phyloP scores from a whole-genome alignment of 1,140 invertebrate genomes.

The Hypothenemus hampei region DNA sequence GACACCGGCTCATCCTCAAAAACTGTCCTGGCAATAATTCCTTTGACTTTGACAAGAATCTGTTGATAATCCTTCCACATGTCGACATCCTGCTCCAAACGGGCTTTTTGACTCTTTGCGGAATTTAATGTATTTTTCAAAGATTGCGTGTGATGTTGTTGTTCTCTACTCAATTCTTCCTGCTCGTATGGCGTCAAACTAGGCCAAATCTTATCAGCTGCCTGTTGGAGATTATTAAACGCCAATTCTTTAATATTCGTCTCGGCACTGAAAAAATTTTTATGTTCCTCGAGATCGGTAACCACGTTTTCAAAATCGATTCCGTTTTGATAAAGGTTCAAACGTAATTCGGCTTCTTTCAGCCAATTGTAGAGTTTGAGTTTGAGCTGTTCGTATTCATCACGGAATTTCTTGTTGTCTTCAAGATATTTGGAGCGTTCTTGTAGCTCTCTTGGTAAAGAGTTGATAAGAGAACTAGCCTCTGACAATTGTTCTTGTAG shows the following conservation, averaged over 20 bases:
- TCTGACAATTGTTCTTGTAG: slow-evolving; percentile 79
- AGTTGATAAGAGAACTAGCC: slow-evolving; percentile 68
- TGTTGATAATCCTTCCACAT: slow-evolving; percentile 76
- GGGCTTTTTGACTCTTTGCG: slow-evolving; percentile 68
- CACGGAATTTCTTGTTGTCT: slow-evolving; percentile 70
- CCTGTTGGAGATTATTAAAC: slow-evolving; percentile 73
- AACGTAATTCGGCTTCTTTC: slow-evolving; percentile 70
- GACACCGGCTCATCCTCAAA: slow-evolving; percentile 71
- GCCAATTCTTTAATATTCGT: slow-evolving; percentile 71
- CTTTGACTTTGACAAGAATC: slow-evolving; percentile 67
- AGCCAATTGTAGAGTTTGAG: slow-evolving; percentile 83
- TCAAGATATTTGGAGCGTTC: slow-evolving; percentile 75
- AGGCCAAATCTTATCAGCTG: slow-evolving; percentile 81
- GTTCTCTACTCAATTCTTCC: slow-evolving; percentile 72
- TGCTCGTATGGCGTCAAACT: slow-evolving; percentile 73
- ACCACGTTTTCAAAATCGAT: slow-evolving; percentile 83
- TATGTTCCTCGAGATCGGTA: slow-evolving; percentile 78
- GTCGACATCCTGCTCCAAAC: slow-evolving; percentile 70
- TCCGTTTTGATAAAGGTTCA: slow-evolving; percentile 74
- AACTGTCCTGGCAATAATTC: slow-evolving; percentile 64
- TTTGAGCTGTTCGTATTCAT: slow-evolving; percentile 65
- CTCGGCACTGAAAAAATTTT: slow-evolving; percentile 77
- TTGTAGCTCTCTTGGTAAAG: slow-evolving; percentile 71
- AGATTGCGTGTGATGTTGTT: slow-evolving; percentile 70
- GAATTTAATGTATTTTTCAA: slow-evolving; percentile 77